A percentile compares a stretch with the other conserved stretches of the same genome.
These are phyloP conservation scores for Hydrocynus forskahlii DNA, from an alignment of 2,797 vertebrate genomes.

Conservation along the genomic window DNA sequence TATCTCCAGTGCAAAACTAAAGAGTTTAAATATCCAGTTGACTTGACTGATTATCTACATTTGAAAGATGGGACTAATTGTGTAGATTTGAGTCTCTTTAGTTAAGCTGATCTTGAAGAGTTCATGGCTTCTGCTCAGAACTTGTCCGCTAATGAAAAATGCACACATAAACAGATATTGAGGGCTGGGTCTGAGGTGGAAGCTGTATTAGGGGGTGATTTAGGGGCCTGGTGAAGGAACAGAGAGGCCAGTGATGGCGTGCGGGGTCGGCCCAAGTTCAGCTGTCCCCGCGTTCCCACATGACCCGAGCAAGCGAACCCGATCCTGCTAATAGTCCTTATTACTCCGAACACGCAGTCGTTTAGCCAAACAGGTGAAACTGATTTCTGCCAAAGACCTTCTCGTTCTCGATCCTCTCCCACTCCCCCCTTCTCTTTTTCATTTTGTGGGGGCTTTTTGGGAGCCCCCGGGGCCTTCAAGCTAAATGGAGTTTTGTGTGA, in stretches of 20 bases:
- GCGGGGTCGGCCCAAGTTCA: slow-evolving; percentile 83
- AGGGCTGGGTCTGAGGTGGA: background rate
- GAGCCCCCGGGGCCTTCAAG: slow-evolving; percentile 78
- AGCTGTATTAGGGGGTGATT: background rate
- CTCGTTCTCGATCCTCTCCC: slow-evolving; percentile 38
- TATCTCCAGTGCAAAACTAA: no score
- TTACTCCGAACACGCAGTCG: slow-evolving; percentile 82
- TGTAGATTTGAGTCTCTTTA: no score
- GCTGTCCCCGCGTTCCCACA: slow-evolving; percentile 70
- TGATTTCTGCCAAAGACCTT: slow-evolving; percentile 82
- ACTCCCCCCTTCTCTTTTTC: background rate
- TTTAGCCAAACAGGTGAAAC: slow-evolving; percentile 91
- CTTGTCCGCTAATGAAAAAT: no score
- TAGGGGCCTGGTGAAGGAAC: slow-evolving; percentile 21
- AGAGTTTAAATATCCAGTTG: no score
- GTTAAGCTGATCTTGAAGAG: no score
- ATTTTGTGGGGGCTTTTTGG: slow-evolving; percentile 62
- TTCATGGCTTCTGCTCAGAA: no score
- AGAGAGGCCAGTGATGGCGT: slow-evolving; percentile 69
- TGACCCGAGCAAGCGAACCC: slow-evolving; percentile 74
- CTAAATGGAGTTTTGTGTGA: slow-evolving; percentile 76
- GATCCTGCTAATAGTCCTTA: slow-evolving; percentile 79
- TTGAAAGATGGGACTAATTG: no score
- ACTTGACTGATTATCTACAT: no score
- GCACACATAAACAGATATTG: no score